Conservation (phyloP, 2,113 vertebrate genomes). For the Ceyx cyanopectus region DNA sequence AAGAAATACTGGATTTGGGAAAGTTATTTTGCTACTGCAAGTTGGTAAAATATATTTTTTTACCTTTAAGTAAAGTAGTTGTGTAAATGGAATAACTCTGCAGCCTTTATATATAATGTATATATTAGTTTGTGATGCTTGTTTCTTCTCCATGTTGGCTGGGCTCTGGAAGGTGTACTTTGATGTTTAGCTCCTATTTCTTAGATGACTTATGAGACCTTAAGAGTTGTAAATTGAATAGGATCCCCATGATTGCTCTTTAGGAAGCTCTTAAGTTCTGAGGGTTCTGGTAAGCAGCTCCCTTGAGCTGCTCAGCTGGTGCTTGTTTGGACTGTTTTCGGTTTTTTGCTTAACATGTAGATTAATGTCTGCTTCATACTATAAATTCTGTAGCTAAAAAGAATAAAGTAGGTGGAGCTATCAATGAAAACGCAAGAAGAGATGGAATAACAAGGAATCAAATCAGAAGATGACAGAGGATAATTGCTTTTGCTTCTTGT, state of each 20-base stretch:
- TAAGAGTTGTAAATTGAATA: neutral
- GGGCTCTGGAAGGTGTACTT: neutral
- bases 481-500: neutral
- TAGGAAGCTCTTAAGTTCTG: neutral
- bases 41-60: neutral
- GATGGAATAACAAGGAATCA: neutral
- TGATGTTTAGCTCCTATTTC: neutral
- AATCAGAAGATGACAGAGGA: neutral
- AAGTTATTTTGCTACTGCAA: neutral
- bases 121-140: neutral
- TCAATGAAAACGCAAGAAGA: neutral
- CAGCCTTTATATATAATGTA: neutral
- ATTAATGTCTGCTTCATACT: neutral
- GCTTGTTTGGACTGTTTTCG: neutral
- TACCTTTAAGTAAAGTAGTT: neutral
- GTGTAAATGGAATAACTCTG: neutral
- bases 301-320: neutral
- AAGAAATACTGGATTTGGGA: neutral
- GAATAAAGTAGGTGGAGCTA: neutral
- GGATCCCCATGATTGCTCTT: neutral
- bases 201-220: neutral
- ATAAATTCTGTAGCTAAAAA: neutral
- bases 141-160: neutral
- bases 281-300: neutral
- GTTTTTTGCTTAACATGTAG: no score